Evolutionary conservation across 2,113 vertebrate species (phyloP).

Genomic region (Aviceda subcristata): DNA sequence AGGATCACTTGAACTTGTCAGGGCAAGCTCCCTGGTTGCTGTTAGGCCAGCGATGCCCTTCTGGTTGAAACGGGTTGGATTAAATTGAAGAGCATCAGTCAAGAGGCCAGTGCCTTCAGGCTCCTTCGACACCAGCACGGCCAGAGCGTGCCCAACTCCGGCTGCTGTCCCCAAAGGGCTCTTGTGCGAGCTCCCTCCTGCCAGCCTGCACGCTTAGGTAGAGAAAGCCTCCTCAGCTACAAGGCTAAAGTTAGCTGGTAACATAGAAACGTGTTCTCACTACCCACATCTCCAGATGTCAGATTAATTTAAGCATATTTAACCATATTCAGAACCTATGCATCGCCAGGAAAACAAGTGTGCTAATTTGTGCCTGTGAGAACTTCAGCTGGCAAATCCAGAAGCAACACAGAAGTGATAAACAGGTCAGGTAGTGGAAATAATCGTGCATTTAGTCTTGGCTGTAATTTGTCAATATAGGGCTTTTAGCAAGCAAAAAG

Average conservation of each 20-base stretch:
- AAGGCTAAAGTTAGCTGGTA: constrained; percentile 52
- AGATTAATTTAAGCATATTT: constrained; percentile 27
- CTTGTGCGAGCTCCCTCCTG: not conserved
- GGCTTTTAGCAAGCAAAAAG: constrained; percentile 8
- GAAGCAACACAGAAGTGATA: not conserved
- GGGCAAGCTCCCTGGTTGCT: not conserved
- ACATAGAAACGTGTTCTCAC: constrained; percentile 50
- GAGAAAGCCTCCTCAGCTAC: constrained; percentile 2
- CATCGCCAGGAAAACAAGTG: not conserved
- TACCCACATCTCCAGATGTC: constrained; percentile 62
- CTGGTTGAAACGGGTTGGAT: not conserved
- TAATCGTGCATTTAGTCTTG: constrained; percentile 19
- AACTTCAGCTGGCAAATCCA: constrained; percentile 27
- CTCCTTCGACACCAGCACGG: not conserved
- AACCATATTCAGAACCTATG: not conserved
- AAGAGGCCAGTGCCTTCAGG: not conserved
- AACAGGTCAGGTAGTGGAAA: constrained; percentile 52
- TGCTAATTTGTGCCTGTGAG: not conserved
- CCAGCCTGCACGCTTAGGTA: not conserved
- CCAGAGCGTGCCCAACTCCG: not conserved
- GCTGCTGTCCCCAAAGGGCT: not conserved
- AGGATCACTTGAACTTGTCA: not conserved
- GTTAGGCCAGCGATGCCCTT: not conserved
- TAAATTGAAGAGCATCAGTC: not conserved
- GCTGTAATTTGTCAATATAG: not conserved